Conservation (phyloP, 30 jellyfish, hydroid and myxozoan species). For the Hydra vulgaris region DNA sequence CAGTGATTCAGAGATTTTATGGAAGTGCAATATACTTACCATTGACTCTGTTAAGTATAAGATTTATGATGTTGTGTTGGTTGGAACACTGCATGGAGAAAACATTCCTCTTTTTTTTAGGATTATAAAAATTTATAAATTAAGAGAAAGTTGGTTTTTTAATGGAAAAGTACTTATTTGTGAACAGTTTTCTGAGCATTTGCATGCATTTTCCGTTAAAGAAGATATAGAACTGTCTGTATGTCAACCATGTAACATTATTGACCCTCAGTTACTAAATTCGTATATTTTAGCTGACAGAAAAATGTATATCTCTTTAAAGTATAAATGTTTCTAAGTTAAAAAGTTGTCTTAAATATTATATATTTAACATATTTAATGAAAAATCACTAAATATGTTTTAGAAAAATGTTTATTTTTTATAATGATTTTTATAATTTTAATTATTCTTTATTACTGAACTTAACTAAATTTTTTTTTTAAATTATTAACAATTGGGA, state of each 20-base stretch:
- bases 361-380: background rate
- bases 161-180: too few relatives aligned
- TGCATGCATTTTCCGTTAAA: too few relatives aligned
- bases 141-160: background rate
- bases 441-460: background rate
- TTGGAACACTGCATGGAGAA: background rate
- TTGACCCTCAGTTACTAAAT: too few relatives aligned
- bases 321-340: too few relatives aligned
- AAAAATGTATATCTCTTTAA: too few relatives aligned
- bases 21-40: background rate
- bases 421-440: background rate
- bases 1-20: background rate
- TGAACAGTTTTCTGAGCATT: too few relatives aligned
- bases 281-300: too few relatives aligned
- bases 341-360: too few relatives aligned
- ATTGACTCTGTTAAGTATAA: background rate
- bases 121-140: background rate
- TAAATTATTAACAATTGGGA: background rate
- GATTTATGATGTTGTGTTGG: background rate
- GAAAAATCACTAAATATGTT: background rate
- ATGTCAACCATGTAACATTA: too few relatives aligned
- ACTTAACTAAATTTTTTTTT: background rate
- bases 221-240: too few relatives aligned
- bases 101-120: background rate
- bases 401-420: background rate